A percentile compares a stretch with the other conserved stretches of the same genome.
phyloP scores from a whole-genome alignment of 1,140 invertebrate species.

The Pantala flavescens region DNA sequence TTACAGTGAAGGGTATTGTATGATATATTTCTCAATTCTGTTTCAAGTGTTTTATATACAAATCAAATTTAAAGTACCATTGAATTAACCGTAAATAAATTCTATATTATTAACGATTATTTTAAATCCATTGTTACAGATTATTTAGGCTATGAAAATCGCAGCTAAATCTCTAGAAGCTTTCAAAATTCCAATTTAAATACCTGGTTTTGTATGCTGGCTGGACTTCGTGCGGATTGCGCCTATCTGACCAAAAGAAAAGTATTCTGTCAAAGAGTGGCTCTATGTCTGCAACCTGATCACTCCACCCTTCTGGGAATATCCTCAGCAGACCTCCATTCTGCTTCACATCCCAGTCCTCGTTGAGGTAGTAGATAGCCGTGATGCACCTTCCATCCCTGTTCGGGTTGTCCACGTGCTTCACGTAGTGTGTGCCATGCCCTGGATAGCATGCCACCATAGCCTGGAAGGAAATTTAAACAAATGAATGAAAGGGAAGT shows the following conservation, averaged over 20 bases:
- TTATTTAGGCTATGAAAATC: too few relatives aligned
- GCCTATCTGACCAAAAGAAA: slow-evolving; percentile 94
- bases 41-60: too few relatives aligned
- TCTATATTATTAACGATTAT: too few relatives aligned
- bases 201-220: slow-evolving; percentile 68
- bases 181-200: neutral
- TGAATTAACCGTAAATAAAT: too few relatives aligned
- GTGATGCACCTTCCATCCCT: slow-evolving; percentile 88
- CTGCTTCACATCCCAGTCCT: slow-evolving; percentile 73
- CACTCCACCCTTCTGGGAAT: slow-evolving; percentile 73
- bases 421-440: slow-evolving; percentile 82
- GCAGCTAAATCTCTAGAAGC: too few relatives aligned
- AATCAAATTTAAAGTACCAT: too few relatives aligned
- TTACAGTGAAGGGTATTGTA: too few relatives aligned
- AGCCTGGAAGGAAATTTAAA: slow-evolving; percentile 51
- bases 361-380: slow-evolving; percentile 92
- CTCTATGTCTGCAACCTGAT: slow-evolving; percentile 82
- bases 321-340: slow-evolving; percentile 68
- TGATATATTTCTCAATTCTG: too few relatives aligned
- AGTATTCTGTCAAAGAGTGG: slow-evolving; percentile 86
- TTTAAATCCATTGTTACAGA: too few relatives aligned
- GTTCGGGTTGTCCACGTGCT: slow-evolving; percentile 97
- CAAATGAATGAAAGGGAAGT: neutral
- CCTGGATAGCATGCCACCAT: slow-evolving; percentile 97
- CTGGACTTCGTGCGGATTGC: slow-evolving; percentile 95